Evolutionary conservation across 2,113 vertebrate species (phyloP), one percentile per base, ranked within the genome.

Genomic region (Tylochromis polylepis): DNA sequence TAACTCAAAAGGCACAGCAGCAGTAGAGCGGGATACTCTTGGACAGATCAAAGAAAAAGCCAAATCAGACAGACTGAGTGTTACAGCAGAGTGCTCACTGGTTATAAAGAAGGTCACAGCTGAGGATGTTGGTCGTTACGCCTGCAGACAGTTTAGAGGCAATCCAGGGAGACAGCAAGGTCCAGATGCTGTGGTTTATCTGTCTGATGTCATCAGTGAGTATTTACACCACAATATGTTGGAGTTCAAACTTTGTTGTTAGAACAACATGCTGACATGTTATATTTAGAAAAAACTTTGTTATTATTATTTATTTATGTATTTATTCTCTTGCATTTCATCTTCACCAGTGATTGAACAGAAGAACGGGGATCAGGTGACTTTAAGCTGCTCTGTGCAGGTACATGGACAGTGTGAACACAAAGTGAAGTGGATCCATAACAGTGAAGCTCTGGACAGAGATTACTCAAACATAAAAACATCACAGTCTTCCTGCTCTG

Each of bases 401-500:
- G 11, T 4, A 11, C 0, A 46, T 20, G 6, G 1, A 1, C 0
- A 0, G 0, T 79, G 56, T 0, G 2, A 0, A 4, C 8, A 65
- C 38, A 53, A 5, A 9, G 27, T 85, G 55, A n/a, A 1, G 56
- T 91, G 87, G 85, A 22, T 82, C 70, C 36, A 4, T n/a, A 3
- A 55, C 2, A 51, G 24, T 49, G 5, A 2, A 27, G 2, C n/a
- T 16, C 6, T 59, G 12, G 9, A 56, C 3, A 4, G 1, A 34
- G 0, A 20, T 8, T 1, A 11, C 16, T 2, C 2, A 18, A 0
- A 46, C n/a, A 3, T 38, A 2, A 1, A 2, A 15, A 2, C 36
- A 12, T 18, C 2, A 1, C 0, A 9, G 29, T 65, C 75, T n/a
- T 0, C 0, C 65, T 86, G 81, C 57, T 27, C 1, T 7, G 12